Conservation (phyloP, 2,888 invertebrate genomes). For the Eubasilissa splendida region DNA sequence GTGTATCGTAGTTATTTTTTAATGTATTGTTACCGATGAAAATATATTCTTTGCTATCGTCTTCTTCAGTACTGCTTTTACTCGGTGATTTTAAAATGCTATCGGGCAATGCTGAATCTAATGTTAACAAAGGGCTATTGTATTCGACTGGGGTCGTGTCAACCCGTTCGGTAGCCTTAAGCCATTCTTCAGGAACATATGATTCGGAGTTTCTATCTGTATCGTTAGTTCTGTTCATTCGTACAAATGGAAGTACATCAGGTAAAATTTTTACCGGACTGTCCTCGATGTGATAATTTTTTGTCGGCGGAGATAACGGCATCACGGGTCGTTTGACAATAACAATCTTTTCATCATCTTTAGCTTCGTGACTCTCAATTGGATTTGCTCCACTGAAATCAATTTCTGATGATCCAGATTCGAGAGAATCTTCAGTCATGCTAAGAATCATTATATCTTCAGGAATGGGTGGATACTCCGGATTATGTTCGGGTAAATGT, state of each 20-base stretch:
- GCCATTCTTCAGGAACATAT: slow-evolving; percentile 61
- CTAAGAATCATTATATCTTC: slow-evolving; percentile 67
- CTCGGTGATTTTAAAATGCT: slow-evolving; percentile 51
- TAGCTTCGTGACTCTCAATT: slow-evolving; percentile 39
- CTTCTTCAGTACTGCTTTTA: slow-evolving; percentile 54
- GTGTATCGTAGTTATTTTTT: slow-evolving; percentile 16
- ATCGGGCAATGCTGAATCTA: slow-evolving; percentile 56
- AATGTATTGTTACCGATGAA: slow-evolving; percentile 50
- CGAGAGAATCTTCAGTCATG: slow-evolving; percentile 59
- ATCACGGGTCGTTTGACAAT: slow-evolving; percentile 51
- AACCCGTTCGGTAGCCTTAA: slow-evolving; percentile 60
- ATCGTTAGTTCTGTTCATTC: slow-evolving; percentile 60
- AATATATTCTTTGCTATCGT: slow-evolving; percentile 56
- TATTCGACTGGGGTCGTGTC: slow-evolving; percentile 33
- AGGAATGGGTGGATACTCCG: slow-evolving; percentile 71
- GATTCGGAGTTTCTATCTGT: slow-evolving; percentile 54
- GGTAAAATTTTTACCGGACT: slow-evolving; percentile 61
- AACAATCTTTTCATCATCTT: slow-evolving; percentile 50
- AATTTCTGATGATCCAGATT: slow-evolving; percentile 51
- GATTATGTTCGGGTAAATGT: slow-evolving; percentile 64
- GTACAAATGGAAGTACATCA: slow-evolving; percentile 61
- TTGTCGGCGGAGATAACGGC: slow-evolving; percentile 48
- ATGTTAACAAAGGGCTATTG: slow-evolving; percentile 48
- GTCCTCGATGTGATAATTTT: slow-evolving; percentile 56
- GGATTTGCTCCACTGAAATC: slow-evolving; percentile 52